Conservation (phyloP, 2,888 invertebrate genomes). For the Ectemnius continuus region DNA sequence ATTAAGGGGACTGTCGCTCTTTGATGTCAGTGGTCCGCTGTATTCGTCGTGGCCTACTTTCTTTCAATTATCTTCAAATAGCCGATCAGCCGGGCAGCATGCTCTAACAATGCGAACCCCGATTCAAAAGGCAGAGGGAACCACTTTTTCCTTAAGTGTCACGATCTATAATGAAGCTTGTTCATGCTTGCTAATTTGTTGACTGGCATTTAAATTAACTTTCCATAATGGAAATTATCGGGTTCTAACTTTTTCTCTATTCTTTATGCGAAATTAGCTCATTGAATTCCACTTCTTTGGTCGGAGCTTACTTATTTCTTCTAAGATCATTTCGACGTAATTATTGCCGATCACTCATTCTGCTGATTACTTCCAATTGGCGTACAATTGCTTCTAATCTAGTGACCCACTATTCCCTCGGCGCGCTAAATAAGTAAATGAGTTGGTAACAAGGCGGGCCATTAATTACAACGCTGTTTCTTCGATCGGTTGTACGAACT, state of each 20-base stretch:
- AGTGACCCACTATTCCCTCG: conserved; percentile 26
- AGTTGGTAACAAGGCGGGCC: conserved; percentile 18
- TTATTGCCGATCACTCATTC: conserved; percentile 8
- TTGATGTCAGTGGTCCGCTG: conserved; percentile 19
- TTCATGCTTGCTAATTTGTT: too few relatives aligned
- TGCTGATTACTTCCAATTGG: conserved; percentile 31
- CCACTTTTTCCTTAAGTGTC: too few relatives aligned
- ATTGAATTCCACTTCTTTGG: background rate
- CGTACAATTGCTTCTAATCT: conserved; percentile 31
- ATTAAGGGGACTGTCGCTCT: conserved; percentile 8
- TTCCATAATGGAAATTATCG: too few relatives aligned
- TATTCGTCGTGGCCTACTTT: conserved; percentile 45
- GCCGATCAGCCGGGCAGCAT: conserved; percentile 19
- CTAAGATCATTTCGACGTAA: background rate
- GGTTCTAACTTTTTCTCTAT: too few relatives aligned
- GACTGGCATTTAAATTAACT: too few relatives aligned
- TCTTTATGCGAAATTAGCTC: too few relatives aligned
- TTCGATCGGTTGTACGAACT: background rate
- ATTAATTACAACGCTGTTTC: conserved; percentile 6
- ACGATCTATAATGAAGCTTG: too few relatives aligned
- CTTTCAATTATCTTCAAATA: conserved; percentile 49
- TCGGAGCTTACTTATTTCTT: background rate
- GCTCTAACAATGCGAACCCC: too few relatives aligned
- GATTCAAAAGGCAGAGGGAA: too few relatives aligned
- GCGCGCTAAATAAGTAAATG: conserved; percentile 12